Conservation (phyloP, 2,797 vertebrate species). For the Pseudomugil tenellus region DNA sequence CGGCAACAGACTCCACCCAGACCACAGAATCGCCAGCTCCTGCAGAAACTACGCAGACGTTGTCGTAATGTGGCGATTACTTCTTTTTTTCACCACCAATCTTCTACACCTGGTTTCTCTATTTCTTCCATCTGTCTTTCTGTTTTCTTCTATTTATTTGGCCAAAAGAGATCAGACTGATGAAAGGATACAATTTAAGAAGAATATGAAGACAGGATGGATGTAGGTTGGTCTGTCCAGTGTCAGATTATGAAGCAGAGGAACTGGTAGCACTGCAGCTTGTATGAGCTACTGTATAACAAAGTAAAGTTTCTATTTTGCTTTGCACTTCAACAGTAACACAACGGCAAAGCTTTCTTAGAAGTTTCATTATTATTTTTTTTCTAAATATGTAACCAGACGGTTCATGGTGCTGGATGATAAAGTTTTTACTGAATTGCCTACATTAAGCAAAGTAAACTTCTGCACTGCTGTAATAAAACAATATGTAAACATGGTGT, state of each 20-base stretch:
- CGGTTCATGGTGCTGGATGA: conserved; percentile 40
- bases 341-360: conserved; percentile 30
- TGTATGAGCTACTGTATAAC: conserved; percentile 32
- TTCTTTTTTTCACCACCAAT: conserved; percentile 27
- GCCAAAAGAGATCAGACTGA: conserved; percentile 68
- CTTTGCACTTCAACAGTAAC: conserved; percentile 46
- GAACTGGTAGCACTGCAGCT: conserved; percentile 26
- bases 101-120: conserved; percentile 58
- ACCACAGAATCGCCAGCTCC: conserved; percentile 71
- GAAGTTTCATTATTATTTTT: conserved; percentile 23
- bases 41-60: conserved; percentile 78
- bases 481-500: conserved; percentile 4
- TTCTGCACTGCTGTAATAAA: conserved; percentile 35
- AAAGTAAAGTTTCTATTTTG: conserved; percentile 42
- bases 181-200: conserved; percentile 41
- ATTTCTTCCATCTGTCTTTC: conserved; percentile 53
- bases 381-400: conserved; percentile 27
- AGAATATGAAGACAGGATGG: conserved; percentile 33
- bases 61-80: conserved; percentile 58
- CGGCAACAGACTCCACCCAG: conserved; percentile 68
- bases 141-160: conserved; percentile 82
- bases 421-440: conserved; percentile 16
- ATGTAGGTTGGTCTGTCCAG: conserved; percentile 30
- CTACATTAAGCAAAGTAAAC: conserved; percentile 8
- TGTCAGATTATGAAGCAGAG: conserved; percentile 20